Percentiles rank a stretch among this genome's conserved stretches.
Evolutionary conservation across 2,797 vertebrate species (phyloP).

Genomic region (Balearica regulorum): DNA sequence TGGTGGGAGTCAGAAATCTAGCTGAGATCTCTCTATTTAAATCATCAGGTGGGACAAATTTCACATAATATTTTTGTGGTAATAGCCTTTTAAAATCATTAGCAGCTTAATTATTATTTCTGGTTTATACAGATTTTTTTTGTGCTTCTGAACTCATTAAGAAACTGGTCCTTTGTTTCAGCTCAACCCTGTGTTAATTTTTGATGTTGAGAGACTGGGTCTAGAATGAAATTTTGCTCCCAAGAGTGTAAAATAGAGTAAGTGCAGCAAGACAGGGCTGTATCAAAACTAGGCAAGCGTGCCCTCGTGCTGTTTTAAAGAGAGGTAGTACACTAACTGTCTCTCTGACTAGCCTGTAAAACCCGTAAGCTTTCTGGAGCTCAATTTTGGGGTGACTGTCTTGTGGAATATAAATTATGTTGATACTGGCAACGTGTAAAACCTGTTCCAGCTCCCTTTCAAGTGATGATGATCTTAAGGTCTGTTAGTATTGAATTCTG

Average conservation of each 20-base stretch:
- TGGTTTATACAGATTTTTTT: background rate
- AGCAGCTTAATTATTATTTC: background rate
- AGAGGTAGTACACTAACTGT: background rate
- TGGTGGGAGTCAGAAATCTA: background rate
- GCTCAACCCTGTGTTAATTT: background rate
- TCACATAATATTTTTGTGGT: background rate
- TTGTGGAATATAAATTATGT: background rate
- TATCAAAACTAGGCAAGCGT: accelerated
- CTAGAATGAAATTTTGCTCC: background rate
- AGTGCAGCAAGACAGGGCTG: background rate
- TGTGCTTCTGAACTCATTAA: background rate
- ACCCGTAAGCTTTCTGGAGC: background rate
- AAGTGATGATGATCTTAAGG: background rate
- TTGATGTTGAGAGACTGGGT: accelerated
- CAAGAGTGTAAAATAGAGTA: background rate
- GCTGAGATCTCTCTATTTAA: background rate
- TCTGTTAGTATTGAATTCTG: background rate
- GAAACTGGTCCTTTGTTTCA: background rate
- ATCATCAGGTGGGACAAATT: background rate
- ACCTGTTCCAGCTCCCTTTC: background rate
- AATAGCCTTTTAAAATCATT: background rate
- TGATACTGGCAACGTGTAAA: background rate
- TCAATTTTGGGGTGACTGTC: background rate
- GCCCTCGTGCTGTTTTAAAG: background rate
- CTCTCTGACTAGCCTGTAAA: background rate